Evolutionary conservation across 1,140 invertebrate species (phyloP).

Genomic region (Leptinotarsa lineolata): DNA sequence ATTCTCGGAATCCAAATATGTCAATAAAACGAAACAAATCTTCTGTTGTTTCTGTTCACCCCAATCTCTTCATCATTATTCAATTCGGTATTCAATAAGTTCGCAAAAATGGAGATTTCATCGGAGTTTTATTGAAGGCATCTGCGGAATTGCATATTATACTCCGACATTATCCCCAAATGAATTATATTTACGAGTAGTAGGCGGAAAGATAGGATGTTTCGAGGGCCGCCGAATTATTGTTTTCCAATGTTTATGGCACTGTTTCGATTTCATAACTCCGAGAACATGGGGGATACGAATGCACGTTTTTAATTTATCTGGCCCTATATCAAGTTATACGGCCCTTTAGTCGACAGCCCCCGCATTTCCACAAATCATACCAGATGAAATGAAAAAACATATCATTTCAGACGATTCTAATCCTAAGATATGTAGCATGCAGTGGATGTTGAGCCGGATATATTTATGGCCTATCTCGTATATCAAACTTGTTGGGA

Average conservation of each 20-base stretch:
- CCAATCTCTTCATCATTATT: neutral
- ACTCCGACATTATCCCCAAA: constrained; percentile 26
- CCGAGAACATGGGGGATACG: constrained; percentile 45
- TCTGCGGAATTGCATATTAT: constrained; percentile 25
- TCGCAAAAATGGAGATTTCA: constrained; percentile 21
- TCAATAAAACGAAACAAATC: neutral
- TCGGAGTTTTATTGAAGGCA: constrained; percentile 21
- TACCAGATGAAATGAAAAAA: constrained; percentile 50
- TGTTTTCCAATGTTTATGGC: constrained; percentile 60
- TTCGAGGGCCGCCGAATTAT: constrained; percentile 53
- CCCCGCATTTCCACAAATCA: constrained; percentile 52
- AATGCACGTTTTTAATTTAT: constrained; percentile 60
- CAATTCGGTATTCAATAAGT: constrained; percentile 10
- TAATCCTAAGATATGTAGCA: constrained; percentile 47
- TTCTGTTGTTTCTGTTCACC: neutral
- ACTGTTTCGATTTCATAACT: constrained; percentile 60
- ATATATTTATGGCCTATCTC: constrained; percentile 35
- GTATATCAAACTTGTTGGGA: constrained; percentile 27
- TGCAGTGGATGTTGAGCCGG: constrained; percentile 31
- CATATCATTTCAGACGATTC: constrained; percentile 44
- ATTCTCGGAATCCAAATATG: neutral
- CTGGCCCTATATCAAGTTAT: constrained; percentile 58
- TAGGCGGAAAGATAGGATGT: constrained; percentile 44
- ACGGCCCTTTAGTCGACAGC: constrained; percentile 51
- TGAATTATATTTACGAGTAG: constrained; percentile 51